Base-by-base conservation (phyloP, 2,888 invertebrate species). In the Agriopis marginaria region DNA sequence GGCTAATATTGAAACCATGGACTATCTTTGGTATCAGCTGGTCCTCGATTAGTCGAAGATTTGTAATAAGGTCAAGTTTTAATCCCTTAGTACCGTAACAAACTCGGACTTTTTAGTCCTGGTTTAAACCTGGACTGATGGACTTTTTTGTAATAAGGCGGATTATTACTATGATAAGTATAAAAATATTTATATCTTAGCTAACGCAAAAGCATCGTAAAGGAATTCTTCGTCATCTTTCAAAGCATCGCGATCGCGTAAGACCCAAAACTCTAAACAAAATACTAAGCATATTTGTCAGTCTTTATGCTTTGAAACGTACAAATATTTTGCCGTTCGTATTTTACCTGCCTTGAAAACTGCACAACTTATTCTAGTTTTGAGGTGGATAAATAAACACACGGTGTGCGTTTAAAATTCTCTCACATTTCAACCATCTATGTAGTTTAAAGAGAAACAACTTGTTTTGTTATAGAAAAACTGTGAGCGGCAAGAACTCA, bases 271-370 rank as follows among this genome's bases (percentile, higher is more conserved):
- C 49, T 55, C 55, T n/a, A 67, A 67, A 56, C 56, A 50, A 59
- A 68, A 68, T 68, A 51, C 40, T 53, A 6, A 51, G 63, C 68
- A 68, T 63, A 67, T 68, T 68, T 68, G 61, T 51, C 49, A 56
- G 67, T 68, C 58, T 63, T 61, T 67, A 56, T 58, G 51, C 68
- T 68, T 58, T 59, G 50, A 62, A 62, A 67, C 53, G 68, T 68
- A 58, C 50, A 59, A 68, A 68, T 63, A 68, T 68, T 68, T 68
- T 68, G 56, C 58, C 56, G 23, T 32, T 47, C 47, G 47, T 63
- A 49, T 63, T 63, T 62, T 51, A 51, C 23, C 40, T 49, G 49
- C 50, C 39, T 12, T 14, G 17, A 17, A 56, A 56, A 44, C 44
- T 44, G 44, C 54, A 54, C 32, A 39, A 39, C n/a, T 40, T 54